phyloP scores from a whole-genome alignment of 2,888 invertebrate genomes.

The Cantharis flavilabris region DNA sequence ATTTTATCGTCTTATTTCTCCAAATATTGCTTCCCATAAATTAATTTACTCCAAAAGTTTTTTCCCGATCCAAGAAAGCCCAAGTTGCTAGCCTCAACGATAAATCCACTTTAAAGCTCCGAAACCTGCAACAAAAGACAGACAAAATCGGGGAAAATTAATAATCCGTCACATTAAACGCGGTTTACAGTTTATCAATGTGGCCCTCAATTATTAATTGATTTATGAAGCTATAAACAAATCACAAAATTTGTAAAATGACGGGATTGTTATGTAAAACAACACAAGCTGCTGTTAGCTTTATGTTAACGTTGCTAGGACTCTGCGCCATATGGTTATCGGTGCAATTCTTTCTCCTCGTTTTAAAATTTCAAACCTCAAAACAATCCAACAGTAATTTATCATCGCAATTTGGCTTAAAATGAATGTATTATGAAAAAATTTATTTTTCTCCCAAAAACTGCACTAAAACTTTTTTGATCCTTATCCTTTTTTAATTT shows the following conservation, averaged over 20 bases:
- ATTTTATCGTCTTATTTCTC: background rate
- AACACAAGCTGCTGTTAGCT: slow-evolving; percentile 22
- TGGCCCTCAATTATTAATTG: slow-evolving; percentile 15
- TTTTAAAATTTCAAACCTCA: background rate
- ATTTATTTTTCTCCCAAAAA: background rate
- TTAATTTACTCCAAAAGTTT: background rate
- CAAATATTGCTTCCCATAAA: background rate
- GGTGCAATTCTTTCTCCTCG: background rate
- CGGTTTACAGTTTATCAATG: background rate
- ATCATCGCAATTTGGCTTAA: background rate
- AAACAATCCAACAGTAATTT: background rate
- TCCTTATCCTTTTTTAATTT: no score
- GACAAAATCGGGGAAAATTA: background rate
- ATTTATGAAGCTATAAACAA: slow-evolving; percentile 29
- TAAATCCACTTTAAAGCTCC: background rate
- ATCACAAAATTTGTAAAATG: slow-evolving; percentile 28
- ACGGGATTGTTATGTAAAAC: slow-evolving; percentile 24
- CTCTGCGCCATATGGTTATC: slow-evolving; percentile 23
- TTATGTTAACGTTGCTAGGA: slow-evolving; percentile 24
- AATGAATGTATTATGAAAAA: background rate
- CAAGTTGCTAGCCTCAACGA: background rate
- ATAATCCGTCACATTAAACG: background rate
- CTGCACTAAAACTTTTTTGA: background rate
- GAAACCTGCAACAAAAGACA: background rate
- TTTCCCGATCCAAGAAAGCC: background rate